These are phyloP conservation scores for Smittia aterrima DNA, from an alignment of 2,888 invertebrate genomes.

Conservation along the genomic window DNA sequence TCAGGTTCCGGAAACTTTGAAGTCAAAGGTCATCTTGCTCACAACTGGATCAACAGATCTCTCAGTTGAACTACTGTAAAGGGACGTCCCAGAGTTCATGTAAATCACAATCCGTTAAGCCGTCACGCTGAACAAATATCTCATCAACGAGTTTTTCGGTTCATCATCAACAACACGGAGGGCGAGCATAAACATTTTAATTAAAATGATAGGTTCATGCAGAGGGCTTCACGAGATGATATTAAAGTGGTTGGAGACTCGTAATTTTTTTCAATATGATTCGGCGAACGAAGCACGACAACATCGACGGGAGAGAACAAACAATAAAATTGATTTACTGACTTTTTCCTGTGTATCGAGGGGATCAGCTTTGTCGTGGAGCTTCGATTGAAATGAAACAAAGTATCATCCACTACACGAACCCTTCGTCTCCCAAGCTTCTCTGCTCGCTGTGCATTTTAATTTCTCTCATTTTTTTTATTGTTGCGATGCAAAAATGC, in stretches of 20 bases:
- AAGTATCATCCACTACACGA: background rate
- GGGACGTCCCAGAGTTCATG: constrained; percentile 34
- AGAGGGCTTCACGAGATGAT: background rate
- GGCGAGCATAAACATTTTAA: constrained; percentile 38
- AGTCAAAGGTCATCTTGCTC: background rate
- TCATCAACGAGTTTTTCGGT: background rate
- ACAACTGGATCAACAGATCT: constrained; percentile 25
- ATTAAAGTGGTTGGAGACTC: background rate
- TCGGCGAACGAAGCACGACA: no score
- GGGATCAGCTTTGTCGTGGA: background rate
- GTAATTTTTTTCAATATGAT: background rate
- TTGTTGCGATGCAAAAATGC: constrained; percentile 21
- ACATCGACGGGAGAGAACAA: background rate
- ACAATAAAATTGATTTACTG: constrained; percentile 42
- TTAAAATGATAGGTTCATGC: constrained; percentile 18
- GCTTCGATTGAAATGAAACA: background rate
- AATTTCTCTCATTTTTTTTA: background rate
- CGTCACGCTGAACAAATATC: constrained; percentile 5
- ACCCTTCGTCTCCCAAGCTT: background rate
- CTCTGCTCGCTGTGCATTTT: constrained; percentile 23
- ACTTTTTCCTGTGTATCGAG: background rate
- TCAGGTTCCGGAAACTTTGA: no score
- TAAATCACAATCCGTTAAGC: constrained; percentile 15
- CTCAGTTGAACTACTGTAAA: background rate
- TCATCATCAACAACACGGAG: background rate